Percentiles rank a stretch among this genome's conserved stretches.
These are phyloP conservation scores for Hippolais icterina DNA, from an alignment of 2,113 vertebrate genomes.

Conservation along the genomic window DNA sequence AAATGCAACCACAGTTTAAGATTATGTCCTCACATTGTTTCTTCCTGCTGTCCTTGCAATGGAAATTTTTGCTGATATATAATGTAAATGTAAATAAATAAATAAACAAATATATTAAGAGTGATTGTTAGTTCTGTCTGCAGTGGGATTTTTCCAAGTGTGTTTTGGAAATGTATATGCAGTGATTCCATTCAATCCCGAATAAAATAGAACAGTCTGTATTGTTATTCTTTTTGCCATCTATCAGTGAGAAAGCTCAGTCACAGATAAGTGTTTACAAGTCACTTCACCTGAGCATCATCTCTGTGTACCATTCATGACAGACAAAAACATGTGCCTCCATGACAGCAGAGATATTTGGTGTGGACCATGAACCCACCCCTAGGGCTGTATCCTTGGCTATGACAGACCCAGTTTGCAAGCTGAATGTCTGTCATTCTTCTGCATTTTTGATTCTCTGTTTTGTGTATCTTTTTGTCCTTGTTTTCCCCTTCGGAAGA, in stretches of 20 bases:
- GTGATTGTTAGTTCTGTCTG: rapidly evolving
- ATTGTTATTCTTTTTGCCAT: background rate
- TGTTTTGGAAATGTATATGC: background rate
- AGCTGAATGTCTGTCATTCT: background rate
- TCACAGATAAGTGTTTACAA: background rate
- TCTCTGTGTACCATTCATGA: background rate
- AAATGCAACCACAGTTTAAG: background rate
- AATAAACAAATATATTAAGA: background rate
- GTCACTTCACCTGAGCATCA: background rate
- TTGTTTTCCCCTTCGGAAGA: background rate
- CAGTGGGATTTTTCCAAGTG: background rate
- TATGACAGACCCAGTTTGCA: background rate
- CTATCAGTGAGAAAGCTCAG: background rate
- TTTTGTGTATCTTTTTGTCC: background rate
- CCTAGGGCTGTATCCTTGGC: background rate
- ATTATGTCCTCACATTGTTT: background rate
- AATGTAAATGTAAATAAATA: background rate
- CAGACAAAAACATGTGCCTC: background rate
- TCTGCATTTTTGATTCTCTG: background rate
- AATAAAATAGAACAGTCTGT: background rate
- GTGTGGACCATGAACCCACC: background rate
- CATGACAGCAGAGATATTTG: background rate
- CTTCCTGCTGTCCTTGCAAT: background rate
- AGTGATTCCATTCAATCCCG: rapidly evolving
- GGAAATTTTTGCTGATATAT: background rate